Evolutionary conservation across 2,113 vertebrate species (phyloP), one percentile per base, ranked within the genome.

Genomic region (Sander vitreus): DNA sequence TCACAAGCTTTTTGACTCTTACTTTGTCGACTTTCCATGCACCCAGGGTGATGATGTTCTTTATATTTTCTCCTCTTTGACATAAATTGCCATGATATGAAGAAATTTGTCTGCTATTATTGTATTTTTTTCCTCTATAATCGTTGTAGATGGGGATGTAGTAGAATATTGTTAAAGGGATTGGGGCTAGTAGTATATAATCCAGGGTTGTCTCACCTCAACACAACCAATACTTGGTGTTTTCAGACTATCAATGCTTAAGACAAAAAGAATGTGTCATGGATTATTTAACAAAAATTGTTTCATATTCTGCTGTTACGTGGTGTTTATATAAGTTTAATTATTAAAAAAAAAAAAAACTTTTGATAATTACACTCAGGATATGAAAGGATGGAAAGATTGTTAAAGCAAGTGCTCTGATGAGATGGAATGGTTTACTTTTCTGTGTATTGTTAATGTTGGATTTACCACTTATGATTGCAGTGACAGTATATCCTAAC

Each of bases 201-300:
- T 85, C 78, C 7, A 43, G 82, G 80, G 81, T 85, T 85, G 83
- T 93, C 91, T 93, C 83, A 81, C 92, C 82, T 88, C 83, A 85
- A 87, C 59, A 88, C 76, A 83, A 75, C 81, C n/a, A 59, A 87
- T 86, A 78, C 76, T 82, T 87, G 78, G 84, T 93, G 88, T 88
- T 92, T 43, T 85, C 89, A 88, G 93, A 93, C 92, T 93, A 94
- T 93, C 93, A 93, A 53, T 88, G 82, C 81, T 89, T 88, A 59
- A 66, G 92, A 92, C 92, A 85, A 92, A 84, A 80, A 84, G 82
- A 92, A 92, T 93, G 88, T 91, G 84, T 82, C 69, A 85, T 45
- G 4, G 50, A 75, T 78, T 65, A 84, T 71, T 74, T 64, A 78
- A 79, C 78, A 45, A 69, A 67, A 58, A 30, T 67, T 69, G 53